Evolutionary conservation across 2,797 vertebrate genomes (phyloP).

Genomic region (Scarus forsteni): DNA sequence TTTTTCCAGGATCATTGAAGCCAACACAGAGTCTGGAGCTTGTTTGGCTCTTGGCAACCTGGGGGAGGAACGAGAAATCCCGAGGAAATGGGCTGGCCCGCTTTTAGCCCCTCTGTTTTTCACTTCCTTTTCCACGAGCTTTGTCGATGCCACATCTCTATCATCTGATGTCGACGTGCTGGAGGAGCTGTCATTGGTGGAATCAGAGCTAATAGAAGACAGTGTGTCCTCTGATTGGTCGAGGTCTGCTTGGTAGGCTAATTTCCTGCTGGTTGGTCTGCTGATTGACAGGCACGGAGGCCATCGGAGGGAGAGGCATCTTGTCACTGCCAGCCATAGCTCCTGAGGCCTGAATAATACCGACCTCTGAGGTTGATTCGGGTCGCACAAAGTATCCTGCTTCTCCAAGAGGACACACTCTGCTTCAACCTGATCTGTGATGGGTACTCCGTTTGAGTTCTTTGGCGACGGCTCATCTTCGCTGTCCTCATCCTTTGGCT

Average conservation of each 20-base stretch:
- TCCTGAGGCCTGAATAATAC: constrained; percentile 67
- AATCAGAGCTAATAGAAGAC: constrained; percentile 51
- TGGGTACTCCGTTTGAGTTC: constrained; percentile 30
- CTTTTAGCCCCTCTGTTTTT: constrained; percentile 40
- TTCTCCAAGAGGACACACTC: constrained; percentile 19
- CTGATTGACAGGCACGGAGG: constrained; percentile 69
- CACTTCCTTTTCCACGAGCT: constrained; percentile 46
- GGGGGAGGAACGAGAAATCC: constrained; percentile 64
- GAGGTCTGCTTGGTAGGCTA: constrained; percentile 53
- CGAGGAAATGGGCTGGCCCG: constrained; percentile 5
- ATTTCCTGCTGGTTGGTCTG: constrained; percentile 56
- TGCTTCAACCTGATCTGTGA: constrained; percentile 35
- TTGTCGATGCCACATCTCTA: constrained; percentile 30
- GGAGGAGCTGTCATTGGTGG: constrained; percentile 62
- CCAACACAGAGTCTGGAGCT: constrained; percentile 53
- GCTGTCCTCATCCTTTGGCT: constrained; percentile 10
- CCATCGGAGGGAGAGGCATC: constrained; percentile 76
- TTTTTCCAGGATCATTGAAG: constrained; percentile 67
- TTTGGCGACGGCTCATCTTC: constrained; percentile 31
- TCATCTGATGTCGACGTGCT: constrained; percentile 40
- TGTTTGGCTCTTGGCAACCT: constrained; percentile 55
- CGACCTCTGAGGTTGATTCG: constrained; percentile 27
- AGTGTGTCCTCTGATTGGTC: constrained; percentile 49
- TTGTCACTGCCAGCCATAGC: constrained; percentile 73
- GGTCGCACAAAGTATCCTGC: constrained; percentile 19